Evolutionary conservation across 2,113 vertebrate genomes (phyloP).

Genomic region (Eupsittula cactorum): DNA sequence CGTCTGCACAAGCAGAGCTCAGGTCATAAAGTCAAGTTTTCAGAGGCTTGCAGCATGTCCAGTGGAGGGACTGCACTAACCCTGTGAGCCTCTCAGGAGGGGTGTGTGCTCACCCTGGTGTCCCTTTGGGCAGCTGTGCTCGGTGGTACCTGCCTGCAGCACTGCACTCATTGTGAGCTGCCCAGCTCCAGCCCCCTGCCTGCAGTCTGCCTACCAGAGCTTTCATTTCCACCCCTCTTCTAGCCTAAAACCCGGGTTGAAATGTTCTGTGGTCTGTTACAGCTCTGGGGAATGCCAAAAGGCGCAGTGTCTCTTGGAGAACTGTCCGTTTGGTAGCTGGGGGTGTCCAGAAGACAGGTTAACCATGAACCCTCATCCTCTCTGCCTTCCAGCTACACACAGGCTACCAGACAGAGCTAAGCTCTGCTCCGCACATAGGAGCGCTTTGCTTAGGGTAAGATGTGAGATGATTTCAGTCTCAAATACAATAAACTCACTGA

Average conservation of each 20-base stretch:
- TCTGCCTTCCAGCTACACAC: neutral
- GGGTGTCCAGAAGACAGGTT: neutral
- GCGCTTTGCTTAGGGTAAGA: neutral
- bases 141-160: neutral
- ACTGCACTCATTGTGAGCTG: fast-evolving
- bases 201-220: neutral
- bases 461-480: neutral
- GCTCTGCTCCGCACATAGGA: neutral
- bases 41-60: fast-evolving
- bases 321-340: neutral
- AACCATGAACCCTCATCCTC: neutral
- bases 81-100: neutral
- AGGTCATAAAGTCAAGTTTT: neutral
- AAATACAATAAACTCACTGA: neutral
- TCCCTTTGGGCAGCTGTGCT: neutral
- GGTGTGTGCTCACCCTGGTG: neutral
- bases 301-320: neutral
- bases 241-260: neutral
- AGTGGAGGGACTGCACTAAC: neutral
- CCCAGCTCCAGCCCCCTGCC: neutral
- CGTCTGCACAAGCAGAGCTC: neutral
- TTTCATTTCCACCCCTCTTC: neutral
- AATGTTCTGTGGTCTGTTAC: neutral
- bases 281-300: neutral
- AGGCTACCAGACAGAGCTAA: neutral